phyloP scores from a whole-genome alignment of 2,113 vertebrate genomes.

The Prionailurus viverrinus region DNA sequence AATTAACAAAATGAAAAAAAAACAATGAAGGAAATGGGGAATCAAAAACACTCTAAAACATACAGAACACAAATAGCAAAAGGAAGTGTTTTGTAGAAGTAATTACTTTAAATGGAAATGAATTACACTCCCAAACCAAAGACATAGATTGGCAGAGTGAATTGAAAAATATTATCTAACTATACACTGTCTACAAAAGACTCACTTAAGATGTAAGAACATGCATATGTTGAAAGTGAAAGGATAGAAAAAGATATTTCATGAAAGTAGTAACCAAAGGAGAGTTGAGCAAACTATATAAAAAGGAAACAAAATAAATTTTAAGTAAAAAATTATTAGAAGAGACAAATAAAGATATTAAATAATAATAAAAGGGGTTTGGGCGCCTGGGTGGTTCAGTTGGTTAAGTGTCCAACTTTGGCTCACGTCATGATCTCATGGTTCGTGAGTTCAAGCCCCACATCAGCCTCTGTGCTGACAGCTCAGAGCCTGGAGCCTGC shows the following conservation, averaged over 20 bases:
- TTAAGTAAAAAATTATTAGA: constrained; percentile 21
- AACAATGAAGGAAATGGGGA: not conserved
- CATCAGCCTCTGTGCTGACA: no score
- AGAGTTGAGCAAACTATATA: not conserved
- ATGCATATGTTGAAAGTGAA: not conserved
- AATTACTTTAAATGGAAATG: not conserved
- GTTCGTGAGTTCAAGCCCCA: no score
- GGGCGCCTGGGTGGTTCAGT: no score
- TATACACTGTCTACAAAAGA: not conserved
- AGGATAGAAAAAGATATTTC: not conserved
- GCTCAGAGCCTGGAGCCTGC: no score
- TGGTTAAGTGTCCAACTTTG: no score
- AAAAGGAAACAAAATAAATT: not conserved
- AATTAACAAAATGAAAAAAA: not conserved
- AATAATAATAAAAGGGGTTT: not conserved
- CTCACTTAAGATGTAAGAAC: not conserved
- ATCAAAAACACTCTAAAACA: not conserved
- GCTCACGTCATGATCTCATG: no score
- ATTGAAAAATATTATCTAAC: not conserved
- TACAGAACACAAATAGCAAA: not conserved
- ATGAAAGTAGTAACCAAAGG: not conserved
- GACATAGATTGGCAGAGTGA: not conserved
- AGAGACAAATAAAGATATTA: not conserved
- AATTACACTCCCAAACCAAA: not conserved
- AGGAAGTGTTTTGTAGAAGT: not conserved